Percentiles rank a stretch among this genome's conserved stretches.
These are phyloP conservation scores for Trissonchulus latispiculum DNA, from an alignment of 2,888 invertebrate species.

Conservation along the genomic window DNA sequence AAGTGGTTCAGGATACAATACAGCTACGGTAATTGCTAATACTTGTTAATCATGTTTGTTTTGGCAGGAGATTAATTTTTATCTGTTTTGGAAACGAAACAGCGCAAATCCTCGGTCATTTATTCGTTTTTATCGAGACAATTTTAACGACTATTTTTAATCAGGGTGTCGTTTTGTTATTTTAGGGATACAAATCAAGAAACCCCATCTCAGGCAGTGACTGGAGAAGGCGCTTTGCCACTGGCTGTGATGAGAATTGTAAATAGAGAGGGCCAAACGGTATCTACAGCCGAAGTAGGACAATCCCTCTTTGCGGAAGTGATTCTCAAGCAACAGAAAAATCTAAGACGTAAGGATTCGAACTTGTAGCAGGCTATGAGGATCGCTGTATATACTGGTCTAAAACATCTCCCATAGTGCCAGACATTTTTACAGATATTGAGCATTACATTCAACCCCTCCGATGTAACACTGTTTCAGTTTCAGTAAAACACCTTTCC, in stretches of 20 bases:
- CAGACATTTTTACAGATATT: too few species aligned
- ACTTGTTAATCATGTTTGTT: too few species aligned
- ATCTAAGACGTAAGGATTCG: background rate
- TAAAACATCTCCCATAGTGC: too few species aligned
- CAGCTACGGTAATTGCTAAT: constrained; percentile 7
- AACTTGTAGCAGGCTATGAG: background rate
- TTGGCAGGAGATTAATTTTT: too few species aligned
- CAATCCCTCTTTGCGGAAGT: constrained; percentile 20
- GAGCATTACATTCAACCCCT: too few species aligned
- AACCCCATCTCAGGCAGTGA: constrained; percentile 2
- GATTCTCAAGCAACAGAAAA: background rate
- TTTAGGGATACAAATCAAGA: background rate
- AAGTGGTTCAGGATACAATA: constrained; percentile 6
- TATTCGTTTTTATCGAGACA: too few species aligned
- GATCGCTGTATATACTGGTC: too few species aligned
- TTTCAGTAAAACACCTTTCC: too few species aligned
- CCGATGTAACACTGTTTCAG: too few species aligned
- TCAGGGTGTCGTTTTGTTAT: background rate
- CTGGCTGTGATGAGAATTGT: constrained; percentile 19
- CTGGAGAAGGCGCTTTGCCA: constrained; percentile 13
- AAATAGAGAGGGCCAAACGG: constrained; percentile 13
- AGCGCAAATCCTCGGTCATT: too few species aligned
- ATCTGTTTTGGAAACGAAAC: too few species aligned
- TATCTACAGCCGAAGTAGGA: constrained; percentile 18
- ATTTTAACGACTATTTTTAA: too few species aligned